Evolutionary conservation across 1,140 invertebrate species (phyloP), one percentile per base, ranked within the genome.

Genomic region (Pachyrhynchus sulphureomaculatus): DNA sequence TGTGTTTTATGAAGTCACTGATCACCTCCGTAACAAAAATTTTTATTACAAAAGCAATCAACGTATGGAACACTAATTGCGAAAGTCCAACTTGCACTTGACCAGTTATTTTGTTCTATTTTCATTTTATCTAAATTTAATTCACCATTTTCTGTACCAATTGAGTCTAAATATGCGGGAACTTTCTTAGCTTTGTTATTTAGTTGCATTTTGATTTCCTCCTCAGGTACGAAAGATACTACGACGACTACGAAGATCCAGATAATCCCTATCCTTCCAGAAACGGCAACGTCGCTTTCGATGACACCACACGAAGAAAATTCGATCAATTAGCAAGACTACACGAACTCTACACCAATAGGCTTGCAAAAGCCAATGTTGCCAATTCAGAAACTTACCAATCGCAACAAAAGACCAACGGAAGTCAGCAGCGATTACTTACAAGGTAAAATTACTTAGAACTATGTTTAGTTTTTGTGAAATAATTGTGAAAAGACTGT

Each of bases 311-410:
- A 2, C 66, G 70, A 62, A 69, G 72, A 59, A 78, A 87, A 77
- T 86, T 87, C 67, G 85, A 88, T 71, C 85, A 87, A 69, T 72
- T 88, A 67, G 84, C 86, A 33, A 78, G 83, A 42, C 75, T 88
- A 34, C 86, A 87, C 65, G 84, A 88, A 75, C 78, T 86, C 24
- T 87, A 87, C 71, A 82, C 84, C 64, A 84, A 82, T 65, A 81
- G 85, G 77, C 76, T 89, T 73, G 83, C 88, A 1, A 77, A 82
- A 24, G 81, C 81, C 10, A 82, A 81, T 51, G 80, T 82, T n/a
- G 76, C 79, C 9, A 81, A 81, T 72, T 82, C 80, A 20, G 75
- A 78, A 62, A 81, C 80, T 56, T 81, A 80, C 59, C 79, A 82
- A 69, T 76, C 77, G 65, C 78, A 77, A 18, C 68, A 72, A 55